Conservation (phyloP, 2,797 vertebrate species). For the Mormyrops boulengeri region DNA sequence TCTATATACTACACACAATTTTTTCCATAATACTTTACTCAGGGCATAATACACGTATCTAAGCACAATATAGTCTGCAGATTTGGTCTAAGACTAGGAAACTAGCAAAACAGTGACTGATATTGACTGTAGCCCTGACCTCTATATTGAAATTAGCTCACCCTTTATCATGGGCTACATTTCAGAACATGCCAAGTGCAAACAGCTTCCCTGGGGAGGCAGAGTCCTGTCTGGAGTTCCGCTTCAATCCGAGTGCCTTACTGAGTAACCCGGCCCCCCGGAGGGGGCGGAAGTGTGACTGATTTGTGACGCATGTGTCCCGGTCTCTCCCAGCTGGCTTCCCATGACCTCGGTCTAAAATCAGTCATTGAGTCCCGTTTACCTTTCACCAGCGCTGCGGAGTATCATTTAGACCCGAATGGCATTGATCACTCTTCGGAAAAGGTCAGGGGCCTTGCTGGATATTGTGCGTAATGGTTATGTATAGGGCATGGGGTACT, state of each 20-base stretch:
- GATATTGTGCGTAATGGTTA: background rate
- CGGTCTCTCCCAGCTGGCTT: background rate
- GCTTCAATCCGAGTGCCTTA: background rate
- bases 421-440: background rate
- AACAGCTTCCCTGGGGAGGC: background rate
- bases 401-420: background rate
- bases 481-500: too few relatives aligned
- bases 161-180: background rate
- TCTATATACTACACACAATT: background rate
- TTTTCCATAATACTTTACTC: background rate
- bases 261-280: background rate
- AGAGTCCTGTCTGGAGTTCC: background rate
- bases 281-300: background rate
- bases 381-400: background rate
- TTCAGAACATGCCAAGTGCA: background rate
- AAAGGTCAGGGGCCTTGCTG: conserved; percentile 1
- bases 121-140: background rate
- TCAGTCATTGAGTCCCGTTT: background rate
- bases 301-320: background rate
- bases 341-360: background rate
- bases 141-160: background rate
- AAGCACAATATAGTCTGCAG: background rate
- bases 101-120: background rate
- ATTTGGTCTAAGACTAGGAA: background rate
- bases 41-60: background rate